phyloP scores from a whole-genome alignment of 2,888 invertebrate genomes.

The Lordiphosa fenestrarum region DNA sequence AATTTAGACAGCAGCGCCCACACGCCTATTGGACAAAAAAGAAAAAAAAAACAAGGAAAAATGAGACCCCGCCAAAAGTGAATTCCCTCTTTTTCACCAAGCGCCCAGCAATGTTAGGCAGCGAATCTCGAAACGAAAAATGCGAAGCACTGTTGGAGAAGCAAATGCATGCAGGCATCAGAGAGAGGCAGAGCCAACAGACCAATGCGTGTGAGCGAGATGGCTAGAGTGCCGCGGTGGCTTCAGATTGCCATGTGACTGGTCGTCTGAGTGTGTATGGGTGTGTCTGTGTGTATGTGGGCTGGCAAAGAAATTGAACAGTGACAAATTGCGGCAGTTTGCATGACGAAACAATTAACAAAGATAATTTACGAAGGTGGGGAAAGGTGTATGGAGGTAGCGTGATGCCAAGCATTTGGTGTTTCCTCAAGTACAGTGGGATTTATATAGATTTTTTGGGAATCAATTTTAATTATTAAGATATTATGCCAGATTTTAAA shows the following conservation, averaged over 20 bases:
- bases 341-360: neutral
- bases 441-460: neutral
- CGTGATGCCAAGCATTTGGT: no score
- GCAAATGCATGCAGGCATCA: constrained; percentile 26
- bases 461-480: no score
- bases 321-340: constrained; percentile 36
- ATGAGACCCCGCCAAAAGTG: constrained; percentile 81
- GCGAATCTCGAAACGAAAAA: constrained; percentile 35
- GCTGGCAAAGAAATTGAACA: constrained; percentile 34
- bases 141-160: constrained; percentile 56
- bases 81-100: constrained; percentile 81
- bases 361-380: no score
- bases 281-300: constrained; percentile 14
- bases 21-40: constrained; percentile 73
- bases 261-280: constrained; percentile 52
- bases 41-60: constrained; percentile 79
- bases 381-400: no score
- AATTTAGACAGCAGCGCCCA: constrained; percentile 63
- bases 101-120: constrained; percentile 67
- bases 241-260: constrained; percentile 56
- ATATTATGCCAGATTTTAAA: no score
- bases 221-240: constrained; percentile 44
- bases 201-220: constrained; percentile 50
- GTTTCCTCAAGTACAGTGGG: no score
- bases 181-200: constrained; percentile 35